Base-by-base conservation (phyloP, 2,113 vertebrate genomes). In the Asarcornis scutulata region DNA sequence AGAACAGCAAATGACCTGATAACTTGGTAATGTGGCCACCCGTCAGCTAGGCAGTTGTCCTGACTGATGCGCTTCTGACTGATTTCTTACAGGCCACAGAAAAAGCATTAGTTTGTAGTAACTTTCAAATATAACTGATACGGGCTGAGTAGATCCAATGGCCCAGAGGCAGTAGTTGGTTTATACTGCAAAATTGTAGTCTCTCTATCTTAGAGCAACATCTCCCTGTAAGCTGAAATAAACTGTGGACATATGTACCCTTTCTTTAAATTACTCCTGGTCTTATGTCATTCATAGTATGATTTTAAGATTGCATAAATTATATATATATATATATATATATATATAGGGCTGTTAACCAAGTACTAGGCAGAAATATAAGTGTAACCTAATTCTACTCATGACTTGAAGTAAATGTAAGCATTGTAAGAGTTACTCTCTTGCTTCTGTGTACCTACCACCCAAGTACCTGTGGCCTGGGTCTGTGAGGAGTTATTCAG, bases 21-120 rank as follows among this genome's bases (percentile, higher is more conserved):
- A 88, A 88, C 83, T 76, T 69, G 89, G 66, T 82, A 94, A 93
- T 72, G 72, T 72, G 75, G 46, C 88, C 82, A 95, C 82, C 89
- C 83, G 87, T 94, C 78, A 62, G 27, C 0, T 91, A 81, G 90
- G 88, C 88, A 86, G 62, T 36, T 36, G 25, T 91, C 90, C 69
- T 93, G 44, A 46, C 17, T 46, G 44, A 46, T 46, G 38, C 8
- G 10, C 48, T 93, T 58, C 40, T 79, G 59, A 40, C 56, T 22
- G 66, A 58, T 58, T 87, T 91, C 92, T 84, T 8, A 73, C 9
- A 68, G 31, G 48, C 48, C 2, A 2, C 52, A 78, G 58, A 86
- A 94, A 88, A 93, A 90, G 9, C 52, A 60, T 44, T 17, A 86
- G 40, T 32, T 50, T 46, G 31, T 22, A 74, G 68, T 32, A 66